Conservation (phyloP, 2,113 vertebrate species). For the Loxodonta africana region DNA sequence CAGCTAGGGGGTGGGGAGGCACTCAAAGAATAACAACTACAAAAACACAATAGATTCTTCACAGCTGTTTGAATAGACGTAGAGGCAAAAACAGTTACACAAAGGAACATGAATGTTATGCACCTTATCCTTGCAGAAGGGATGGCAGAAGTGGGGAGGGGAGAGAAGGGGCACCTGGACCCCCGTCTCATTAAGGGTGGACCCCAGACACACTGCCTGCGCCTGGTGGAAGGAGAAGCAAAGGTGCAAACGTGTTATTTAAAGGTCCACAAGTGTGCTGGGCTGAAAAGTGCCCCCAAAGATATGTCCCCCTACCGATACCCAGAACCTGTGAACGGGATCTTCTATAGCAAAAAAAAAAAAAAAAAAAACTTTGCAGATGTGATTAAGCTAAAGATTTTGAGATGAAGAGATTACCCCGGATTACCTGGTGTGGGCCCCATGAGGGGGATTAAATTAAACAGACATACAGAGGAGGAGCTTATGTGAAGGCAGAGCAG, state of each 20-base stretch:
- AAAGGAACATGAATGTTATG: neutral
- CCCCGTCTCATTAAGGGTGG: fast-evolving
- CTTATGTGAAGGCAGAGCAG: fast-evolving
- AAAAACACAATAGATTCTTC: neutral
- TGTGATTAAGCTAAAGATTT: neutral
- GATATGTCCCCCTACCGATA: neutral
- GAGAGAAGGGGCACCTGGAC: too few relatives aligned
- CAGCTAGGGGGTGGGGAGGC: neutral
- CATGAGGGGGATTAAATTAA: neutral
- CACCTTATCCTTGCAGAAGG: fast-evolving
- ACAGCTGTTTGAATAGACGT: neutral
- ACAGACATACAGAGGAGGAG: neutral
- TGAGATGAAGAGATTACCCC: neutral
- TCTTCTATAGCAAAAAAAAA: neutral
- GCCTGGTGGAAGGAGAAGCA: neutral
- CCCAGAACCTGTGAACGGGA: neutral
- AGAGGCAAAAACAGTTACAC: neutral
- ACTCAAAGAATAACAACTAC: neutral
- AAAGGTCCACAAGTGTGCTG: neutral
- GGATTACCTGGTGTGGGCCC: neutral
- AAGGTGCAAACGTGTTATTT: neutral
- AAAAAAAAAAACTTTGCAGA: neutral
- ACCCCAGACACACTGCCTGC: neutral
- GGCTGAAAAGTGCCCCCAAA: neutral
- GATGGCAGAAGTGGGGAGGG: neutral